Base-by-base conservation (phyloP, 2,113 vertebrate genomes). In the Ophthalmotilapia sp. region DNA sequence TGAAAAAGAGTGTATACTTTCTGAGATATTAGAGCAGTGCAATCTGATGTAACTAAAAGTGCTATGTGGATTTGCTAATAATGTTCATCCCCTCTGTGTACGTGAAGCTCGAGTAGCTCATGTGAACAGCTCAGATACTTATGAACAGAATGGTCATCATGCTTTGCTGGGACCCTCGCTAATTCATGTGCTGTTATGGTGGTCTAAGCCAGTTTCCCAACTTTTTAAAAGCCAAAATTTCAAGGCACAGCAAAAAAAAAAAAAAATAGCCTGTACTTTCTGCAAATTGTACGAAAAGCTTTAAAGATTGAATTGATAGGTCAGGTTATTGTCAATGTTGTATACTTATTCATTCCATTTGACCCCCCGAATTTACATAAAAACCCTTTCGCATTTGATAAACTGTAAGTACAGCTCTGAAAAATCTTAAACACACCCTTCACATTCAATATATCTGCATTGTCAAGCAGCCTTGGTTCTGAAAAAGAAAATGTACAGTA, bases 391-490 rank as follows among this genome's bases (percentile, higher is more conserved):
- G 1, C 15, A 47, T 47, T 75, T 47, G 42, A 29, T 29, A 47
- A 29, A 47, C 40, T 75, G 23, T 29, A 12, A 17, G 0, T 75
- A 31, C 42, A 31, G 2, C 0, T 77, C 29, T n/a, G 13, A 54
- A 29, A 83, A n/a, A 26, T 26, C 31, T n/a, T 12, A 19, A 38
- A 23, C 9, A 15, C 17, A 54, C 33, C 33, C 7, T 45, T 79
- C 31, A 53, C 33, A 19, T 42, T 23, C 29, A 33, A 4, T 36
- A 29, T 60, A 83, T 81, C 15, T 21, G 45, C 13, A 7, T 51
- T 87, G 33, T 84, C 2, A 45, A 45, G 17, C 19, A 23, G 17
- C 17, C 9, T 21, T 49, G 14, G 19, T 11, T 56, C 17, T 42
- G 13, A 54, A 45, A 33, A 77, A 40, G 3, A 38, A 68, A 79